These are phyloP conservation scores for Cranoglanis bouderius DNA, from an alignment of 2,113 vertebrate genomes.

Conservation along the genomic window DNA sequence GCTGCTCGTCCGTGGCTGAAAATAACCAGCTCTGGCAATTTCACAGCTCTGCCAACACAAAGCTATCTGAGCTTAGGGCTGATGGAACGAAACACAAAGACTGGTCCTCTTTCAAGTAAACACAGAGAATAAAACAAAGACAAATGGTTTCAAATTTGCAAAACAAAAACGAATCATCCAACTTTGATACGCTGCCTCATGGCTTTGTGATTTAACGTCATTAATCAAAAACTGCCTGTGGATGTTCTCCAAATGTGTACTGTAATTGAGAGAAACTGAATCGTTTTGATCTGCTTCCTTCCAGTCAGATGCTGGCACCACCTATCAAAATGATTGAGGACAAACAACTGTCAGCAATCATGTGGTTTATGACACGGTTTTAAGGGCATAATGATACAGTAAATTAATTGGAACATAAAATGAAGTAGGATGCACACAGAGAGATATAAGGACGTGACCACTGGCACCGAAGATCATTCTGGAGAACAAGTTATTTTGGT, in stretches of 20 bases:
- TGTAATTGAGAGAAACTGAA: conserved; percentile 11
- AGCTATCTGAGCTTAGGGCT: conserved; percentile 24
- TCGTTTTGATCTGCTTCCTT: neutral
- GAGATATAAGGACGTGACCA: neutral
- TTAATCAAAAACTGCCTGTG: conserved; percentile 1
- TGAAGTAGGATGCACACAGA: conserved; percentile 33
- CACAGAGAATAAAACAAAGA: conserved; percentile 38
- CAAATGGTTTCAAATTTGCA: conserved; percentile 27
- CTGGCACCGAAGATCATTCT: neutral
- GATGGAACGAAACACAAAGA: conserved; percentile 22
- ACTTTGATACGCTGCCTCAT: neutral
- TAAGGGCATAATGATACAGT: conserved; percentile 44
- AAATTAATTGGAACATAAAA: conserved; percentile 32
- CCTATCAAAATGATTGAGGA: conserved; percentile 49
- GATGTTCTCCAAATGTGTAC: neutral
- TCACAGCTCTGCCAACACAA: conserved; percentile 19
- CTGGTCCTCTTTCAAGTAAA: conserved; percentile 12
- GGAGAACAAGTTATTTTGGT: neutral
- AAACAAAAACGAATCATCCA: conserved; percentile 27
- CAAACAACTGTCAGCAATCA: conserved; percentile 57
- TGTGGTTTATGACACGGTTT: conserved; percentile 23
- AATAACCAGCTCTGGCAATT: conserved; percentile 60
- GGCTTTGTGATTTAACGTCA: neutral
- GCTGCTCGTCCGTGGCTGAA: conserved; percentile 59
- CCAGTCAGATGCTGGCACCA: conserved; percentile 45